Conservation (phyloP, 2,888 invertebrate genomes). For the Cactoblastis cactorum region DNA sequence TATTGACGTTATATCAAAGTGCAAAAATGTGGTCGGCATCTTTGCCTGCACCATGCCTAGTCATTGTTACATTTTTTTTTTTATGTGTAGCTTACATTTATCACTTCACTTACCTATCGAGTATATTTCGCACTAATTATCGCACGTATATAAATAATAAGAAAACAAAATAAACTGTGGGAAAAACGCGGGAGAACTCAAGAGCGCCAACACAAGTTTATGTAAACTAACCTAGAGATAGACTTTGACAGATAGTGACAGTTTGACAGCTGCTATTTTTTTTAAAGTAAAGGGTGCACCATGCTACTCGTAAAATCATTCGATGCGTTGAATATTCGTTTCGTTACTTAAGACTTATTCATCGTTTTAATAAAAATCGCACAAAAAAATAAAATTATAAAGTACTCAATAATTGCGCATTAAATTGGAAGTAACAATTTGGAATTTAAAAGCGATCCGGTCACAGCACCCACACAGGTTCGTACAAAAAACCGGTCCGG, state of each 20-base stretch:
- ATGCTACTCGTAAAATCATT: background rate
- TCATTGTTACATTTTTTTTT: too few relatives aligned
- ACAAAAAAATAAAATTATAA: conserved; percentile 29
- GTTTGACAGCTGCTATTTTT: background rate
- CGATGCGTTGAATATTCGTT: background rate
- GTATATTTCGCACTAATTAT: background rate
- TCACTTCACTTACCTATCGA: background rate
- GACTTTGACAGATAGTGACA: background rate
- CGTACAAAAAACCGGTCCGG: conserved; percentile 62
- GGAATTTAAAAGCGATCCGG: conserved; percentile 50
- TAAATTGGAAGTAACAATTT: conserved; percentile 35
- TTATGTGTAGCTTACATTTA: background rate
- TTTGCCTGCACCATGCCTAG: too few relatives aligned
- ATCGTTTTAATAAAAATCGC: background rate
- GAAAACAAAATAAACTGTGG: background rate
- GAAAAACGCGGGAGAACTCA: background rate
- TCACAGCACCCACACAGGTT: conserved; percentile 59
- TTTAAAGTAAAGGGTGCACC: background rate
- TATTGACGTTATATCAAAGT: too few relatives aligned
- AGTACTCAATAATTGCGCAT: conserved; percentile 12
- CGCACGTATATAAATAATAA: background rate
- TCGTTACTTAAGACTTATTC: background rate
- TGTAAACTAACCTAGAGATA: too few relatives aligned
- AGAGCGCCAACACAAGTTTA: background rate
- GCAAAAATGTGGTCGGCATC: too few relatives aligned